A percentile compares a stretch with the other conserved stretches of the same genome.
Conservation (phyloP, 2,113 vertebrate species). For the Setophaga coronata region DNA sequence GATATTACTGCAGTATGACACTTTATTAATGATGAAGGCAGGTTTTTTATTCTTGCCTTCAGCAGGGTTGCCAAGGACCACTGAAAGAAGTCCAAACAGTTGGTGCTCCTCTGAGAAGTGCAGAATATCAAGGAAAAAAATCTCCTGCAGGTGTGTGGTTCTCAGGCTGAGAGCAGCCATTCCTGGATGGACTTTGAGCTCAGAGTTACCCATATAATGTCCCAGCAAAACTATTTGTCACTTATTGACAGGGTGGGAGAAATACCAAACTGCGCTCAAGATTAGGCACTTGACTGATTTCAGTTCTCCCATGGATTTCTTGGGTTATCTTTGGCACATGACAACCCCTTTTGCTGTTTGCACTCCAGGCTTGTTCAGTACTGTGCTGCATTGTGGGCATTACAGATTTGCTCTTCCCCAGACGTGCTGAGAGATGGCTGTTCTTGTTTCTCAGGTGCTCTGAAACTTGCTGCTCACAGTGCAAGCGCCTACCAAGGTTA, state of each 20-base stretch:
- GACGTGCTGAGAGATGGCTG: background rate
- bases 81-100: background rate
- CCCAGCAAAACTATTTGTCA: background rate
- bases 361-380: background rate
- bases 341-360: background rate
- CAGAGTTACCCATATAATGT: background rate
- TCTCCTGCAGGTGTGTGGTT: background rate
- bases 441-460: background rate
- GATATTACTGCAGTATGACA: background rate
- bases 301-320: background rate
- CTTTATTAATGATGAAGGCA: background rate
- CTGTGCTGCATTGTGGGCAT: background rate
- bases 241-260: background rate
- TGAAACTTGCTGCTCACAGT: background rate
- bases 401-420: background rate
- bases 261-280: background rate
- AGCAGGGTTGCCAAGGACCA: background rate
- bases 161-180: background rate
- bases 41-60: background rate
- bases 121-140: background rate
- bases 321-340: background rate
- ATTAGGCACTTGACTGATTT: background rate
- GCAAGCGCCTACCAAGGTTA: background rate
- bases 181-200: background rate
- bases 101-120: background rate